Base-by-base conservation (phyloP, 2,888 invertebrate genomes). In the Eulithis testata region DNA sequence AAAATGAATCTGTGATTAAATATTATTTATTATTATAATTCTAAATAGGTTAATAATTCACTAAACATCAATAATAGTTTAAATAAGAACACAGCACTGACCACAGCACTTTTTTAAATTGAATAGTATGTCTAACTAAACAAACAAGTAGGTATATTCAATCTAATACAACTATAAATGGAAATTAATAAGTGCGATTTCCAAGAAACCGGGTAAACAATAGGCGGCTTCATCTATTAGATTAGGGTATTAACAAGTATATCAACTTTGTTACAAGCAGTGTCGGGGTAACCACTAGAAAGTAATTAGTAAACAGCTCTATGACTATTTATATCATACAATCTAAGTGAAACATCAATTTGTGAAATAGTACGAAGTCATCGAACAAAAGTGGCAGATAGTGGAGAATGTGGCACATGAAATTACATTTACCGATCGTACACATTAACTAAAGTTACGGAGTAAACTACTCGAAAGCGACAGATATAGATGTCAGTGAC, bases 401-500 rank as follows among this genome's bases (percentile, higher is more conserved):
- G 71, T 76, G 75, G 73, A 78, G 73, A 71, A 72, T 71, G 74
- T 75, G 76, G 65, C 57, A 72, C 69, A 72, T 76, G 76, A 79
- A 77, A 78, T 74, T 74, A 81, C 78, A 79, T 76, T 78, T 73
- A 76, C 75, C 77, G 31, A 69, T 77, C 73, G 73, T 73, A 79
- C 70, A 79, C 70, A 76, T 40, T 40, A 66, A 80, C 76, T 79
- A 80, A 76, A 76, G 75, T 77, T 76, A 79, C 72, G 73, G 75
- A 79, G 69, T 60, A 77, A 72, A 71, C 83, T 84, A 85, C 79
- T 82, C 79, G 78, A 76, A 88, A 89, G 89, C 86, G 82, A 87
- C 80, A 89, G 86, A 77, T 81, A 86, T 85, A 87, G 85, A 82
- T 82, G 73, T 83, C 77, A 80, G 83, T 80, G 83, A 84, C 83